Base-by-base conservation (phyloP, 2,797 vertebrate species). In the Borostomias antarcticus region DNA sequence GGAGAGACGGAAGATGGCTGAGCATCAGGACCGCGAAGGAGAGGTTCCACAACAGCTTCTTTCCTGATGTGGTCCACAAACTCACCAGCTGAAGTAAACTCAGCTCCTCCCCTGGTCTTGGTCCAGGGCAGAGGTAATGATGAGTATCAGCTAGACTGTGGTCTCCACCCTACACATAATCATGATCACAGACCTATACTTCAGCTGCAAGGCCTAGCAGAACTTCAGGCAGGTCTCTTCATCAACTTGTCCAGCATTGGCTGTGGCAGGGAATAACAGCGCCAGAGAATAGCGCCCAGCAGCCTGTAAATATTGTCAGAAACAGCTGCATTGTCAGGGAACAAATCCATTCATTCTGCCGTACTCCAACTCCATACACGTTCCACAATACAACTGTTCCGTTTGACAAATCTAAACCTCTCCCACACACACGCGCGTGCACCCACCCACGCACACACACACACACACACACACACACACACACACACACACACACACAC, bases 261-360 rank as follows among this genome's bases (percentile, higher is more conserved):
- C 76, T 75, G 69, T 82, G 79, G 79, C 80, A 86, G 62, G 64
- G 72, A 63, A 69, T 58, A 73, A 78, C 78, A 80, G 79, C 80
- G 82, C 75, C 82, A 70, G 45, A 64, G 70, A 73, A 72, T 71
- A 76, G 83, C 86, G 81, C 64, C 43, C 78, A 83, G 77, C 40
- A 4, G 13, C 62, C 70, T 74, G 79, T 82, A 85, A 82, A 80
- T 79, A 78, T 66, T 87, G 85, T 80, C 82, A 82, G 53, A 66
- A 84, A 85, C 83, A 82, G 80, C 75, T 72, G 40, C n/a, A n/a
- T 45, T 45, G 4, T 17, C 40, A 61, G 62, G 68, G 78, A 74
- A 84, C 79, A 78, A 84, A 85, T 74, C 76, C 71, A 83, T 76
- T 86, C 81, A 76, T 75, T 62, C 68, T 52, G 69, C 71, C 47